Evolutionary conservation across 2,113 vertebrate species (phyloP).

Genomic region (Rutilus rutilus): DNA sequence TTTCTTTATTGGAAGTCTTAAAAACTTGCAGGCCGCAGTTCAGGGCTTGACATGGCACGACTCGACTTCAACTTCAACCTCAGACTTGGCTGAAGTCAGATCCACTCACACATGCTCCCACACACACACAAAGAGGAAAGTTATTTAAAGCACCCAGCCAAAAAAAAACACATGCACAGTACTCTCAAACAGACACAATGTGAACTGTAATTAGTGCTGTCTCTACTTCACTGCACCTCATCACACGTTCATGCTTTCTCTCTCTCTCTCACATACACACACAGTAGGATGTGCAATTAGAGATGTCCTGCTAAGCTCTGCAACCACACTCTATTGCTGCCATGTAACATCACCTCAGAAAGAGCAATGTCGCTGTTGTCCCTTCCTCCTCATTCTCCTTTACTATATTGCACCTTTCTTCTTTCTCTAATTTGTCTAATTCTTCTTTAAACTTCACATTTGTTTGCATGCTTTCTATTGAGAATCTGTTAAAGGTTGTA

Average conservation of each 20-base stretch:
- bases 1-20: neutral
- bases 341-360: conserved; percentile 1
- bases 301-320: conserved; percentile 42
- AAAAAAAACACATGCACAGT: conserved; percentile 2
- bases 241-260: conserved; percentile 22
- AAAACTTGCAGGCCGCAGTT: neutral
- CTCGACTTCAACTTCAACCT: neutral
- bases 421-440: neutral
- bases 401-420: neutral
- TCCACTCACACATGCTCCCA: neutral
- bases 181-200: conserved; percentile 33
- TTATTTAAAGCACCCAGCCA: conserved; percentile 26
- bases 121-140: conserved; percentile 14
- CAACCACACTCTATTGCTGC: conserved; percentile 16
- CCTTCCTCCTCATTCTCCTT: neutral
- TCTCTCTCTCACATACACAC: neutral
- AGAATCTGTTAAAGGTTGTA: conserved; percentile 1
- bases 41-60: neutral
- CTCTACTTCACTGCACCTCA: conserved; percentile 44
- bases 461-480: neutral
- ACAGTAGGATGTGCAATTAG: conserved; percentile 45
- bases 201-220: conserved; percentile 43
- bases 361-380: neutral
- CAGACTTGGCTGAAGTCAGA: neutral
- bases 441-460: conserved; percentile 9